These are phyloP conservation scores for Ochropleura plecta DNA, from an alignment of 2,888 invertebrate species.

Conservation along the genomic window DNA sequence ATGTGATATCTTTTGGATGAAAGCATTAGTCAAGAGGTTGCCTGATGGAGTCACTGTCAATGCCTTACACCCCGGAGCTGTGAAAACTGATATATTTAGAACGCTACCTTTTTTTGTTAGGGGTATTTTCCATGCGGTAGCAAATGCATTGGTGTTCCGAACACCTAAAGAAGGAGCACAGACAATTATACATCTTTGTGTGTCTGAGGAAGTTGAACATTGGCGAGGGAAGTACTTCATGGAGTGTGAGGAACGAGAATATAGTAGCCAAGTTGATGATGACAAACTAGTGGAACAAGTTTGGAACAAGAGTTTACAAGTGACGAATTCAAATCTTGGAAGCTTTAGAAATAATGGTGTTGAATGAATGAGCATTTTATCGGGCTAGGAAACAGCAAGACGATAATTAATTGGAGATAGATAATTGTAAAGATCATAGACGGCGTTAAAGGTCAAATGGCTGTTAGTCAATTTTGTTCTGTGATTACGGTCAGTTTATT, in stretches of 20 bases:
- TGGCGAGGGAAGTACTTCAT: constrained; percentile 94
- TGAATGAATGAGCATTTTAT: not conserved
- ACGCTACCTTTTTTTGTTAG: constrained; percentile 85
- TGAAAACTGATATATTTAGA: constrained; percentile 94
- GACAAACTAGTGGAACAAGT: constrained; percentile 93
- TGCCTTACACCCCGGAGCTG: constrained; percentile 95
- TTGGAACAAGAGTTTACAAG: constrained; percentile 91
- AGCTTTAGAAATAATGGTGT: not conserved
- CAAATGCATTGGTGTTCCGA: constrained; percentile 91
- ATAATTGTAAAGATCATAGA: too few species aligned
- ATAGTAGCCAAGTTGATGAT: constrained; percentile 90
- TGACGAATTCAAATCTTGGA: constrained; percentile 59
- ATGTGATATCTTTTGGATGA: constrained; percentile 82
- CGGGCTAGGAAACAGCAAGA: not conserved
- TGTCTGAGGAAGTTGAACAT: constrained; percentile 93
- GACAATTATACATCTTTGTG: constrained; percentile 93
- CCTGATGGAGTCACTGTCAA: constrained; percentile 93
- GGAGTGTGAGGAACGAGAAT: constrained; percentile 92
- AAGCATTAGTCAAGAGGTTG: constrained; percentile 81
- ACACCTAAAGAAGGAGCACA: constrained; percentile 94
- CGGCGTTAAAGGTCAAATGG: not conserved
- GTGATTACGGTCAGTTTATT: not conserved
- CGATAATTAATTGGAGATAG: too few species aligned
- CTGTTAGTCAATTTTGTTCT: too few species aligned
- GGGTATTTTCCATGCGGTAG: constrained; percentile 88